Evolutionary conservation across 2,888 invertebrate genomes (phyloP).

Genomic region (Drosophila glabriapex): DNA sequence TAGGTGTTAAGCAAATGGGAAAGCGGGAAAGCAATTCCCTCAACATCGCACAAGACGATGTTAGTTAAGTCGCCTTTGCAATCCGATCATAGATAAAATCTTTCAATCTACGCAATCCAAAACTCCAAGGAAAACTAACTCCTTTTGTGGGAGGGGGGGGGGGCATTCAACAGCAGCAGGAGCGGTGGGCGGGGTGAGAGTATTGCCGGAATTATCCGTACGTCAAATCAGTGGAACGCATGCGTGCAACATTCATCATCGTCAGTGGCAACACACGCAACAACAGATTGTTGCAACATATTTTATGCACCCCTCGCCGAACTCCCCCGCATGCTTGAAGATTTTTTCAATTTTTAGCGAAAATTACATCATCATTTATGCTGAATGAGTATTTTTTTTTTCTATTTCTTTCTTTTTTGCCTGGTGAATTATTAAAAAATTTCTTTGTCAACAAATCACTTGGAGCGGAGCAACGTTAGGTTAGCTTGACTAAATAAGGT

Average conservation of each 20-base stretch:
- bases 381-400: conserved; percentile 65
- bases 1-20: neutral
- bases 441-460: conserved; percentile 83
- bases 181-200: conserved; percentile 29
- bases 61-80: neutral
- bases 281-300: conserved; percentile 79
- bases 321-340: conserved; percentile 39
- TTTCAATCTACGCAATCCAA: neutral
- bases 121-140: neutral
- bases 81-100: neutral
- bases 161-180: neutral
- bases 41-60: neutral
- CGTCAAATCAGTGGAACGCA: conserved; percentile 74
- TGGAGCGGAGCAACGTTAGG: conserved; percentile 45
- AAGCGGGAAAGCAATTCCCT: neutral
- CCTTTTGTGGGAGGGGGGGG: neutral
- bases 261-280: conserved; percentile 63
- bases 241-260: conserved; percentile 80
- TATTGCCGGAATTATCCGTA: conserved; percentile 39
- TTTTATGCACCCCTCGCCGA: conserved; percentile 52
- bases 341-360: conserved; percentile 78
- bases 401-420: conserved; percentile 22
- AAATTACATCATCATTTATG: conserved; percentile 82
- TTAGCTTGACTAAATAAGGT: conserved; percentile 71
- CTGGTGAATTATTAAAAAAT: conserved; percentile 81